Base-by-base conservation (phyloP, 2,113 vertebrate species). In the Rhinogobius similis region DNA sequence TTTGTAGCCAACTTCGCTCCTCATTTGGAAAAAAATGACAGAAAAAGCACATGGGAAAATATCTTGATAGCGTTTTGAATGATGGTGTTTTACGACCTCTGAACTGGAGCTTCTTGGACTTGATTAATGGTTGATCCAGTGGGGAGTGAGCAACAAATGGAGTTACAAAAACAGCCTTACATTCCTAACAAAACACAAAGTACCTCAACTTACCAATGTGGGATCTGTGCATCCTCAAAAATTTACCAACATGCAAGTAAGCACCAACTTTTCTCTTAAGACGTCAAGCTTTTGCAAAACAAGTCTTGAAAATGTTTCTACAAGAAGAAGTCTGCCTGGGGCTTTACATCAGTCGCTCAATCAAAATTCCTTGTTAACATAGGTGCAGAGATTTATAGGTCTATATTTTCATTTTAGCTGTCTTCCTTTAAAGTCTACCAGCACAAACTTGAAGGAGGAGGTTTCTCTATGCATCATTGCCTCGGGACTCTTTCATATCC, bases 401-500 rank as follows among this genome's bases (percentile, higher is more conserved):
- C 29, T 53, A 11, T 67, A 61, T 68, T 75, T 72, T 72, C 66
- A 32, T 71, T 67, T 77, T 76, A 82, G 68, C 70, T 66, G 55
- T 82, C 75, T 77, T 44, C 29, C 44, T 55, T 23, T 59, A 13
- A 70, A 71, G 70, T 36, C 23, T 64, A 29, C 71, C 68, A 62
- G 65, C 58, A 67, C 64, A 46, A 44, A 72, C 72, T 64, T 64
- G 74, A 76, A 38, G 32, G 70, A 62, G 44, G 52, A 67, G 72
- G 62, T 48, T 82, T 83, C 62, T 71, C 79, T 73, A 44, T 65
- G 73, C 74, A 82, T 86, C 48, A 9, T 46, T 56, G 76, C 84
- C 86, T 82, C 75, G 0, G 71, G 85, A 88, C 77, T 62, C 87
- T 88, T 89, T 92, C 87, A 92, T 92, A 91, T 92, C 91, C 88